Conservation (phyloP, 2,888 invertebrate genomes). For the Toxonevra muliebris region DNA sequence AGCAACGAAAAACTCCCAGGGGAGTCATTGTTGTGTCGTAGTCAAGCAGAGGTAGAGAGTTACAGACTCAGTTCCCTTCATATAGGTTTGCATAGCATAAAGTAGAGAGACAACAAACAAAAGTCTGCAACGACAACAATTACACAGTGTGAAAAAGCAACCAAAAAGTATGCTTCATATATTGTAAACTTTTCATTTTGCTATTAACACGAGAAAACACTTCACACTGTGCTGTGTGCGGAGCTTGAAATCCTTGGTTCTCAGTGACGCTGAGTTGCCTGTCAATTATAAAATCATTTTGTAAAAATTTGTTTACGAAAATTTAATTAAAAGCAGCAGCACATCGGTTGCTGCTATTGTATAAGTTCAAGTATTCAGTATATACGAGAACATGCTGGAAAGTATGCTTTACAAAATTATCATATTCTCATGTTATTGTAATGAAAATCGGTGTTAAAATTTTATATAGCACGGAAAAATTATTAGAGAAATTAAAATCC, state of each 20-base stretch:
- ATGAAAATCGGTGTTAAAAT: background rate
- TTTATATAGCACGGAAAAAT: background rate
- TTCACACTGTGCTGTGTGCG: conserved; percentile 20
- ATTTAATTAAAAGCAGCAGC: conserved; percentile 41
- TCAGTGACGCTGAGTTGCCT: no score
- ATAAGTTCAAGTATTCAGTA: no score
- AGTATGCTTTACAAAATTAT: conserved; percentile 29
- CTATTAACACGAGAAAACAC: background rate
- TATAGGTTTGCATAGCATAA: conserved; percentile 2
- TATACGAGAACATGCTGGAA: background rate
- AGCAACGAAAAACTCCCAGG: background rate
- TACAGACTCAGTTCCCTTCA: background rate
- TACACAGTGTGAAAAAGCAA: conserved; percentile 10
- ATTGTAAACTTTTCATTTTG: background rate
- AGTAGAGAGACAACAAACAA: conserved; percentile 18
- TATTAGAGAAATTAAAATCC: no score
- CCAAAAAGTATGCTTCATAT: background rate
- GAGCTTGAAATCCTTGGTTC: no score
- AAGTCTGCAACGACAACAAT: conserved; percentile 16
- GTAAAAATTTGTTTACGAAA: conserved; percentile 37
- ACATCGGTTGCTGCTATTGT: background rate
- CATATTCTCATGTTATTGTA: background rate
- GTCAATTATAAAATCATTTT: conserved; percentile 46
- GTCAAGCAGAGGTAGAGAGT: no score
- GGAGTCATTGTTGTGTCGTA: background rate